phyloP scores from a whole-genome alignment of 2,888 invertebrate genomes.

The Charanyca ferruginea region DNA sequence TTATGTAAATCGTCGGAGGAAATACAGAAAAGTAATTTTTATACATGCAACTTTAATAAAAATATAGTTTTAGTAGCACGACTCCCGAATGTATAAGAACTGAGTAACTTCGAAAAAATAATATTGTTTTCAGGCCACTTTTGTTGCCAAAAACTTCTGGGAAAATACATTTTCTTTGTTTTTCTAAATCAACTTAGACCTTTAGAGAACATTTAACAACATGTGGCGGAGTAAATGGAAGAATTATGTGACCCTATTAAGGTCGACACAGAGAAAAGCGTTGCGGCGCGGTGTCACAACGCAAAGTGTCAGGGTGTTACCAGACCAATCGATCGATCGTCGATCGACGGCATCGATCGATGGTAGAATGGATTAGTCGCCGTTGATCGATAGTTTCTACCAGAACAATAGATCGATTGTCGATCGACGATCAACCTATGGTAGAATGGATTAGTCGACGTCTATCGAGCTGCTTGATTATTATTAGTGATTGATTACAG shows the following conservation, averaged over 20 bases:
- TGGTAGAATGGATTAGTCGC: too few species aligned
- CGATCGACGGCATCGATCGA: too few species aligned
- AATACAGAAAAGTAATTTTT: background rate
- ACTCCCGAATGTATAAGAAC: background rate
- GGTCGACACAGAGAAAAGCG: background rate
- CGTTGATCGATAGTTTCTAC: too few species aligned
- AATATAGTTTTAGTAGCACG: constrained; percentile 3
- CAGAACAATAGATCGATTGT: too few species aligned
- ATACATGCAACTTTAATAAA: background rate
- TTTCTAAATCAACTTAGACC: constrained; percentile 36
- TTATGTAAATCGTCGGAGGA: constrained; percentile 14
- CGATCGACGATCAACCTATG: too few species aligned
- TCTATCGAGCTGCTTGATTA: too few species aligned
- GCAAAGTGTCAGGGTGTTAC: too few species aligned
- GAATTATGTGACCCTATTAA: background rate
- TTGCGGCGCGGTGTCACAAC: background rate
- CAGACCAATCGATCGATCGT: too few species aligned
- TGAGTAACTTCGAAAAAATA: constrained; percentile 8
- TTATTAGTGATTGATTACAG: too few species aligned
- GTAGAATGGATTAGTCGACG: too few species aligned
- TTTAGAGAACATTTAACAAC: constrained; percentile 32
- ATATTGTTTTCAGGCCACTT: constrained; percentile 7
- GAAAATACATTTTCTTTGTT: constrained; percentile 29
- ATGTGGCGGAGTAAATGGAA: constrained; percentile 27
- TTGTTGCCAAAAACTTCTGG: constrained; percentile 8